Conservation (phyloP, 92 coral and sea anemone genomes). For the Zoanthus gigantus region DNA sequence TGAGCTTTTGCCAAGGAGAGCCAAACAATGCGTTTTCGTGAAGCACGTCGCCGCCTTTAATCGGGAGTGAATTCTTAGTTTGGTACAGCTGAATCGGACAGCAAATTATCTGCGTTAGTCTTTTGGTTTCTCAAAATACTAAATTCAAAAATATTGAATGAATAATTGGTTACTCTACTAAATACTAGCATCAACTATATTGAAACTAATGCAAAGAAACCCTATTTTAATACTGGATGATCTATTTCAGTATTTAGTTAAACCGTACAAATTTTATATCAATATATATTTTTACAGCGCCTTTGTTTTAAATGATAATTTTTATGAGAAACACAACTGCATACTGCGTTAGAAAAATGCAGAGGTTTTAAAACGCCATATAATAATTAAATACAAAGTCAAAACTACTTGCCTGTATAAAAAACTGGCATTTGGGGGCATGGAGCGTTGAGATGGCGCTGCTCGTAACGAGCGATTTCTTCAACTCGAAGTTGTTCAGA, state of each 20-base stretch:
- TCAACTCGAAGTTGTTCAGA: constrained; percentile 59
- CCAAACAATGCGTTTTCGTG: background rate
- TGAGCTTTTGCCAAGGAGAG: constrained; percentile 1
- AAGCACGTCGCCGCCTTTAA: background rate
- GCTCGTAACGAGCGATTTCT: constrained; percentile 66
- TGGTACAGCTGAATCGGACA: constrained; percentile 3
- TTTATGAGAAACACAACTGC: too few relatives aligned
- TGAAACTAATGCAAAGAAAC: background rate
- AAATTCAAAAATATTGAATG: background rate
- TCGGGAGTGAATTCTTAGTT: background rate
- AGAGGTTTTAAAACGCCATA: background rate
- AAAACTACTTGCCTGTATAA: constrained; percentile 67
- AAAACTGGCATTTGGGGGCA: constrained; percentile 78
- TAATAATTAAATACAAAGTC: background rate
- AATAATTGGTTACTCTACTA: background rate
- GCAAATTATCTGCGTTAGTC: background rate
- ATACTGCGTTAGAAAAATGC: background rate
- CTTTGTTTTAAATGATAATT: too few relatives aligned
- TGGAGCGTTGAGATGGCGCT: constrained; percentile 50
- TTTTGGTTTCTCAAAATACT: background rate
- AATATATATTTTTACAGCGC: too few relatives aligned
- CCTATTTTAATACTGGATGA: background rate
- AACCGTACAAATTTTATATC: background rate
- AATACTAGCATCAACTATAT: background rate
- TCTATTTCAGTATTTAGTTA: too few relatives aligned